Evolutionary conservation across 2,113 vertebrate genomes (phyloP).

Genomic region (Pelecanus crispus): DNA sequence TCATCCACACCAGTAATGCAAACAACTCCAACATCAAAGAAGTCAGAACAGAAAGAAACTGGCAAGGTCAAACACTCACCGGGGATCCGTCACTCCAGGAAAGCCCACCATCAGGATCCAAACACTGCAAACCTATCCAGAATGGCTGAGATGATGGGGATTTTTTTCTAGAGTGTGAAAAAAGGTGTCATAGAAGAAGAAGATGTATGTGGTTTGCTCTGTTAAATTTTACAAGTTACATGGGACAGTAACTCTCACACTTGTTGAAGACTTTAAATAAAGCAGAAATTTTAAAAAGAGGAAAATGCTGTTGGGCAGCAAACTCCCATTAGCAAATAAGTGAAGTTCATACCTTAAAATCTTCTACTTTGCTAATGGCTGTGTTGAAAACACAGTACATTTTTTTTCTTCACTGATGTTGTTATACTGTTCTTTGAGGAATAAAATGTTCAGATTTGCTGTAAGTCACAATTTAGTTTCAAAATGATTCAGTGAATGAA

Average conservation of each 20-base stretch:
- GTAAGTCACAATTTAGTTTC: neutral
- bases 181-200: neutral
- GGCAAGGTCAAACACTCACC: slow-evolving; percentile 64
- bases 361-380: neutral
- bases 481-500: neutral
- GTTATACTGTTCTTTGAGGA: neutral
- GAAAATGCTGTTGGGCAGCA: neutral
- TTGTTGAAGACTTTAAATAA: neutral
- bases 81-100: slow-evolving; percentile 82
- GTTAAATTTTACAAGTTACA: neutral
- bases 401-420: neutral
- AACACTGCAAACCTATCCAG: slow-evolving; percentile 83
- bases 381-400: neutral
- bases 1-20: neutral
- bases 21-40: neutral
- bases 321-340: neutral
- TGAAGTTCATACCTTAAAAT: neutral
- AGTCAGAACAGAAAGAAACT: neutral
- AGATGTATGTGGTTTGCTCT: neutral
- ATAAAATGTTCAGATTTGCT: neutral
- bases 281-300: neutral
- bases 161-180: slow-evolving; percentile 7
- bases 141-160: slow-evolving; percentile 37
- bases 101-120: slow-evolving; percentile 76
- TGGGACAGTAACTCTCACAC: neutral